phyloP scores from a whole-genome alignment of 2,113 vertebrate genomes.

The Vidua macroura region DNA sequence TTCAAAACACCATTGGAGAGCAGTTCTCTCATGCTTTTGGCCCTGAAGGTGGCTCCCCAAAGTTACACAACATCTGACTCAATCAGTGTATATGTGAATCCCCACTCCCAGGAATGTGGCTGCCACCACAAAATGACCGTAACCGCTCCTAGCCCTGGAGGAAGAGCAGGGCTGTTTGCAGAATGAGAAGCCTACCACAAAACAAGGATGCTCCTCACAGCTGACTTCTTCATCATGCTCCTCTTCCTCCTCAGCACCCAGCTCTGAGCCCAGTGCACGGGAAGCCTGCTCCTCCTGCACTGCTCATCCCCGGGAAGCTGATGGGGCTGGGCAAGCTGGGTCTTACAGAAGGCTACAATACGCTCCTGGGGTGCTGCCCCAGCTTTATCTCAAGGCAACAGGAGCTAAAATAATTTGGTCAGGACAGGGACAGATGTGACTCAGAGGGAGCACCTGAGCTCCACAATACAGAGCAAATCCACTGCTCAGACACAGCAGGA shows the following conservation, averaged over 20 bases:
- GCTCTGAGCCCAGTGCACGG: accelerated
- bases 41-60: background rate
- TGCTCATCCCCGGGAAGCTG: accelerated
- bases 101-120: background rate
- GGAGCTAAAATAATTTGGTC: background rate
- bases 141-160: background rate
- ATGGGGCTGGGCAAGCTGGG: background rate
- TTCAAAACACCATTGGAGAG: background rate
- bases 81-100: background rate
- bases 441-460: background rate
- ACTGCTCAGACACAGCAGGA: background rate
- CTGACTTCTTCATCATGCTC: background rate
- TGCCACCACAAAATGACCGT: background rate
- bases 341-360: background rate
- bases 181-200: background rate
- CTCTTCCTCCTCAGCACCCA: background rate
- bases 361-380: accelerated
- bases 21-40: background rate
- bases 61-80: background rate
- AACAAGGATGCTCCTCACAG: background rate
- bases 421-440: background rate
- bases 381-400: background rate
- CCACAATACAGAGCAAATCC: background rate
- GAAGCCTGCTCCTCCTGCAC: background rate
- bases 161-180: background rate